Evolutionary conservation across 2,113 vertebrate species (phyloP), one percentile per base, ranked within the genome.

Genomic region (Tachuris rubrigastra): DNA sequence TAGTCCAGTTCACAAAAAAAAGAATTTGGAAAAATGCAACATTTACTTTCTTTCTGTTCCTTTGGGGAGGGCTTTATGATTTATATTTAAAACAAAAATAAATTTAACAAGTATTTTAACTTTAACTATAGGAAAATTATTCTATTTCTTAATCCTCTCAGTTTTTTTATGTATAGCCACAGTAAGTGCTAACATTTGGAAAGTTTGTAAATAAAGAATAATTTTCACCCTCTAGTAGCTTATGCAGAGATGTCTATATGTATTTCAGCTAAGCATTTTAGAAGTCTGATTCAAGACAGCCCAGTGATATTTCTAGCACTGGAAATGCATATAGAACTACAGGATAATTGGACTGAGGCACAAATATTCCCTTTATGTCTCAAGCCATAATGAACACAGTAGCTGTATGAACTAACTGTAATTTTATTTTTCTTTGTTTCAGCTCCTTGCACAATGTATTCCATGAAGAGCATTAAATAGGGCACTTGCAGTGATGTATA

Each of bases 361-460:
- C 95, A 97, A 96, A 97, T 93, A 97, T 73, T 98, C 96, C 95
- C 97, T 97, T 94, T 92, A 97, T 96, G 85, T 90, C 88, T 97
- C 4, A 6, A 93, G 67, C 93, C 84, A 95, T 97, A 92, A 97
- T 94, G 94, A 96, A 94, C 80, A 97, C 89, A 93, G 95, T 78
- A 96, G 92, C 90, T 88, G 55, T 78, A 42, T 90, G 67, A 91
- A 96, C 93, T 96, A 94, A 95, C 85, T 93, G 86, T 85, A 97
- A 89, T 94, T 96, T 95, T 92, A 90, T 77, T 93, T 88, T 94
- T 65, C 77, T 94, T 80, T 89, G 72, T 93, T 95, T 86, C 89
- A 78, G 68, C 83, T 92, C 47, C 76, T 71, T 81, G 76, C 58
- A 87, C 75, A 89, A 87, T 56, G 66, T 84, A 81, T 89, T 95